phyloP scores from a whole-genome alignment of 2,113 vertebrate genomes.

The Prunella fulvescens region DNA sequence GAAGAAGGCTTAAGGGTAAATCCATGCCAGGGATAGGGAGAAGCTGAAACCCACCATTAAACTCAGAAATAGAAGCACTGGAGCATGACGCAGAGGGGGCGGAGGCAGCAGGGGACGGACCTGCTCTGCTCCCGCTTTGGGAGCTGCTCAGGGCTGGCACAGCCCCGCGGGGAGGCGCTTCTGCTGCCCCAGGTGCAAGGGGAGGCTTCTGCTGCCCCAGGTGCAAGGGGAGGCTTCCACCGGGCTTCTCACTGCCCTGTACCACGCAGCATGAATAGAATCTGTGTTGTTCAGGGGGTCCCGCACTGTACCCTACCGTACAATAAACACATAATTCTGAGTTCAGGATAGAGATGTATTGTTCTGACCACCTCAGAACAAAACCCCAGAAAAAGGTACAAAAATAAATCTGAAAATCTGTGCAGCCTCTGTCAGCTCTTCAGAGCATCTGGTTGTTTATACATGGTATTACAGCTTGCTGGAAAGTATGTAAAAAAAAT shows the following conservation, averaged over 20 bases:
- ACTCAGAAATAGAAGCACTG: neutral
- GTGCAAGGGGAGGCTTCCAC: neutral
- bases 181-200: neutral
- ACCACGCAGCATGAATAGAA: neutral
- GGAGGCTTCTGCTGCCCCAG: neutral
- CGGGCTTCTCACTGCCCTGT: neutral
- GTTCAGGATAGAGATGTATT: neutral
- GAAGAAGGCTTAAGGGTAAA: neutral
- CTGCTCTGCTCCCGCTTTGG: neutral
- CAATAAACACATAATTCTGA: neutral
- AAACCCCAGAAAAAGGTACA: neutral
- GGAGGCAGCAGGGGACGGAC: neutral
- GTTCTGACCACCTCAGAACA: neutral
- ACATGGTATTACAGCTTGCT: neutral
- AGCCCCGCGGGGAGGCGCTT: fast-evolving
- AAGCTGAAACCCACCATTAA: neutral
- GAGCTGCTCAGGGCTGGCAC: neutral
- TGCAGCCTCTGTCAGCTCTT: neutral
- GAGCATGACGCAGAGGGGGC: fast-evolving
- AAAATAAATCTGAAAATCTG: neutral
- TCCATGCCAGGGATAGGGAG: neutral
- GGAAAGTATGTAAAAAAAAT: neutral
- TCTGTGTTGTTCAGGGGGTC: neutral
- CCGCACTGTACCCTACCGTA: neutral
- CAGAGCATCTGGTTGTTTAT: neutral